These are phyloP conservation scores for Stictonetta naevosa DNA, from an alignment of 2,113 vertebrate species.

Conservation along the genomic window DNA sequence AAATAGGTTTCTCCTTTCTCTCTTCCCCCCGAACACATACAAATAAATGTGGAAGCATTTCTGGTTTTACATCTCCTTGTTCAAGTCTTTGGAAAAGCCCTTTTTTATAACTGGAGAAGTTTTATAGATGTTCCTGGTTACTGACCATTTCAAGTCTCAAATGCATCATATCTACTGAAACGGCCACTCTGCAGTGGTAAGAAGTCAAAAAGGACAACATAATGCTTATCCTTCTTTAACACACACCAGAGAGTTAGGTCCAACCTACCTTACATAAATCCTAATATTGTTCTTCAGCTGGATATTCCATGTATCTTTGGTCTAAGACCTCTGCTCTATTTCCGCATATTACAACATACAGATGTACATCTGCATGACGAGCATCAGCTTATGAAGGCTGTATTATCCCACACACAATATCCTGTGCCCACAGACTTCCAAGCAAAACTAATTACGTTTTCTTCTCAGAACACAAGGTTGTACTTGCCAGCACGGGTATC, in stretches of 20 bases:
- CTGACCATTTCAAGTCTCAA: neutral
- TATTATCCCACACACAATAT: neutral
- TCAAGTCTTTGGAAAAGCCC: neutral
- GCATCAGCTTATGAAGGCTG: neutral
- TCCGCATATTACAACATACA: neutral
- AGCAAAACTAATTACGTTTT: neutral
- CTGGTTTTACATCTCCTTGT: neutral
- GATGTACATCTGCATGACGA: neutral
- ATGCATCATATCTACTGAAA: neutral
- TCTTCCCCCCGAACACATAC: neutral
- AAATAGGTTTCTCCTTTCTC: neutral
- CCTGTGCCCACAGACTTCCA: neutral
- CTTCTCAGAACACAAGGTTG: neutral
- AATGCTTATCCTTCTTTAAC: neutral
- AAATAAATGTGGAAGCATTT: neutral
- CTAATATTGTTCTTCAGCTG: neutral
- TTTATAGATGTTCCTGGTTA: neutral
- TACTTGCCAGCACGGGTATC: neutral
- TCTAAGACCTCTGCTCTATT: neutral
- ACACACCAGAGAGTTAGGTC: neutral
- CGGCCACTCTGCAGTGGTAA: rapidly evolving
- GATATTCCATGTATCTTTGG: neutral
- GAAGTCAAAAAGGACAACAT: neutral
- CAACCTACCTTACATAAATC: neutral
- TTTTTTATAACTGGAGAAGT: neutral